A percentile compares a stretch with the other conserved stretches of the same genome.
Evolutionary conservation across 2,888 invertebrate genomes (phyloP).

Genomic region (Drosophila kuntzei): DNA sequence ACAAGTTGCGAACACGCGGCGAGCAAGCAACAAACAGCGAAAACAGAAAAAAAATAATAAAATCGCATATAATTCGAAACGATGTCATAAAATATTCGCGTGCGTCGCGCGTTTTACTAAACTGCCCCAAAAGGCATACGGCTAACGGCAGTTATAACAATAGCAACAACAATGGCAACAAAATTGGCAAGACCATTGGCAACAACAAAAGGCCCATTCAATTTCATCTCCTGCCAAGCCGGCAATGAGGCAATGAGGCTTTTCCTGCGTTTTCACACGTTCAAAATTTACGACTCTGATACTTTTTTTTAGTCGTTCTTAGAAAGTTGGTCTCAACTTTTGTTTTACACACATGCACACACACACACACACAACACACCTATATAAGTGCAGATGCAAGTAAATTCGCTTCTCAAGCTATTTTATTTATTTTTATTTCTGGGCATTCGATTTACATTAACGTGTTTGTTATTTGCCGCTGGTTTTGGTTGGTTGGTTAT

Average conservation of each 20-base stretch:
- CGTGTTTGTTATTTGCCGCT: slow-evolving; percentile 28
- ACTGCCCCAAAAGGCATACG: slow-evolving; percentile 61
- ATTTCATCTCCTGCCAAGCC: slow-evolving; percentile 65
- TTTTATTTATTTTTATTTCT: slow-evolving; percentile 12
- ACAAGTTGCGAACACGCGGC: slow-evolving; percentile 69
- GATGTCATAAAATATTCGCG: slow-evolving; percentile 81
- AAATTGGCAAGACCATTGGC: slow-evolving; percentile 45
- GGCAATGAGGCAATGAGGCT: slow-evolving; percentile 73
- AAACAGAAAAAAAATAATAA: slow-evolving; percentile 7
- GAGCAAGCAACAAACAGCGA: slow-evolving; percentile 16
- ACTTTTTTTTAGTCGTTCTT: slow-evolving; percentile 42
- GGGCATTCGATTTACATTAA: slow-evolving; percentile 41
- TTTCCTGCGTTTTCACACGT: slow-evolving; percentile 79
- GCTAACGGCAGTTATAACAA: slow-evolving; percentile 52
- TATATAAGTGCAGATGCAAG: slow-evolving; percentile 21
- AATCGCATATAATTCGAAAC: slow-evolving; percentile 74
- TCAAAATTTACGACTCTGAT: slow-evolving; percentile 74
- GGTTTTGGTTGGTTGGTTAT: slow-evolving; percentile 24
- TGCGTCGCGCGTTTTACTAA: slow-evolving; percentile 68
- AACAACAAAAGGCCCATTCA: slow-evolving; percentile 60
- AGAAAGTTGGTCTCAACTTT: slow-evolving; percentile 42
- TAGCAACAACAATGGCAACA: slow-evolving; percentile 45
- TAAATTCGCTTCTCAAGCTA: slow-evolving; percentile 46
- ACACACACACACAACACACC: slow-evolving; percentile 27
- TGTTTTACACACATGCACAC: slow-evolving; percentile 32